These are phyloP conservation scores for Epinotia brunnichana DNA, from an alignment of 2,888 invertebrate genomes.

Conservation along the genomic window DNA sequence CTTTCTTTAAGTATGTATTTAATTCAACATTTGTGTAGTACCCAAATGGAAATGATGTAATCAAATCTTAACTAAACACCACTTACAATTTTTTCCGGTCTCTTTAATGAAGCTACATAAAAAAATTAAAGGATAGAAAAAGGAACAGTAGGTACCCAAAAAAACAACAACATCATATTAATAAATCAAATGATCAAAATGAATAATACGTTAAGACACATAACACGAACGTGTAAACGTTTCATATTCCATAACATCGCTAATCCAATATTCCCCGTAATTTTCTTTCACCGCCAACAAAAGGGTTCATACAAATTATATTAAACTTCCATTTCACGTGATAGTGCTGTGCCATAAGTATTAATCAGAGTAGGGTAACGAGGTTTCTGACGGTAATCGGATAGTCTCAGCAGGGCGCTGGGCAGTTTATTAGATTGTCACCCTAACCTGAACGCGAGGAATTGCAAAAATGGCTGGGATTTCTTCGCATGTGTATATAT, in stretches of 20 bases:
- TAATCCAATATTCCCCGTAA: constrained; percentile 35
- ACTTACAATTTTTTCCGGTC: neutral
- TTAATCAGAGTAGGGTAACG: constrained; percentile 82
- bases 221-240: neutral
- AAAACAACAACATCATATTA: too few relatives aligned
- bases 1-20: neutral
- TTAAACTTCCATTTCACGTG: constrained; percentile 40
- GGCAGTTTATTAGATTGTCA: constrained; percentile 80
- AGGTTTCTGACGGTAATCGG: constrained; percentile 77
- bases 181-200: neutral
- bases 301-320: constrained; percentile 43
- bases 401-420: constrained; percentile 77
- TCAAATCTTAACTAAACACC: neutral
- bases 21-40: too few relatives aligned
- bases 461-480: constrained; percentile 38
- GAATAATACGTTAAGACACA: neutral
- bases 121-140: too few relatives aligned
- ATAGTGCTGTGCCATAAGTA: constrained; percentile 64
- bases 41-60: too few relatives aligned
- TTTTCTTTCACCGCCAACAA: constrained; percentile 36
- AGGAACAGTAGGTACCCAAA: too few relatives aligned
- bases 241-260: constrained; percentile 24
- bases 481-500: constrained; percentile 27
- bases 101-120: neutral
- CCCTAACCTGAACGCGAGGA: constrained; percentile 73